A percentile compares a stretch with the other conserved stretches of the same genome.
phyloP scores from a whole-genome alignment of 35 echinoderm and acorn worm species.

The Stichopus chloronotus region DNA sequence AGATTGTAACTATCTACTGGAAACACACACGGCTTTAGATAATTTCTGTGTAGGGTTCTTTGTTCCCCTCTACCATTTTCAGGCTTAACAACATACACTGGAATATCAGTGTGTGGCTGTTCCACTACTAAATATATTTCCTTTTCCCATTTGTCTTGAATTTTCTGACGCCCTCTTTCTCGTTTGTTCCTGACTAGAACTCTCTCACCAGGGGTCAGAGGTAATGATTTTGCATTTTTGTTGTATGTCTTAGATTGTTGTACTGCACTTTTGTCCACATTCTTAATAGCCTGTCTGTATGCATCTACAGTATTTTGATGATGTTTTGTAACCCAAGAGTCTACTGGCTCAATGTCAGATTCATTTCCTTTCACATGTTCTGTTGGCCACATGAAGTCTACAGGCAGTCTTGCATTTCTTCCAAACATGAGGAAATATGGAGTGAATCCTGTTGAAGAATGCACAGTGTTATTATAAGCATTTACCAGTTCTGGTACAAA shows the following conservation, averaged over 20 bases:
- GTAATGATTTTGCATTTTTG: not conserved
- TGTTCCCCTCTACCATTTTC: slow-evolving; percentile 43
- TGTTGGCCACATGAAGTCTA: slow-evolving; percentile 37
- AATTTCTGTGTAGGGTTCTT: slow-evolving; percentile 70
- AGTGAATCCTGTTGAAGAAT: slow-evolving; percentile 59
- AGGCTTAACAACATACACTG: slow-evolving; percentile 61
- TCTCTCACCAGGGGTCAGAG: slow-evolving; percentile 48
- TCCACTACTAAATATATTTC: slow-evolving; percentile 29
- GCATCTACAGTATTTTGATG: slow-evolving; percentile 4
- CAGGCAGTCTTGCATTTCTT: slow-evolving; percentile 43
- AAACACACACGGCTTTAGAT: slow-evolving; percentile 63
- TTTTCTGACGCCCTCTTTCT: slow-evolving; percentile 56
- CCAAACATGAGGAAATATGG: slow-evolving; percentile 77
- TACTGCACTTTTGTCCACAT: slow-evolving; percentile 6
- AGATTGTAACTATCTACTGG: too few species aligned
- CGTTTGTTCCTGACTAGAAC: slow-evolving; percentile 62
- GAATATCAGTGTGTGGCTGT: slow-evolving; percentile 33
- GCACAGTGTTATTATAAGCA: slow-evolving; percentile 62
- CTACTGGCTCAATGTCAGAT: not conserved
- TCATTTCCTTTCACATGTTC: not conserved
- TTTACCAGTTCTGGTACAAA: slow-evolving; percentile 31
- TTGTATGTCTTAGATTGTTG: slow-evolving; percentile 1
- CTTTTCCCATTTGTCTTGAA: slow-evolving; percentile 67
- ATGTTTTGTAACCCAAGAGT: slow-evolving; percentile 16
- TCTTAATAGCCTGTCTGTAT: slow-evolving; percentile 11